Evolutionary conservation across 2,888 invertebrate genomes (phyloP).

Genomic region (Barypeithes pellucidus): DNA sequence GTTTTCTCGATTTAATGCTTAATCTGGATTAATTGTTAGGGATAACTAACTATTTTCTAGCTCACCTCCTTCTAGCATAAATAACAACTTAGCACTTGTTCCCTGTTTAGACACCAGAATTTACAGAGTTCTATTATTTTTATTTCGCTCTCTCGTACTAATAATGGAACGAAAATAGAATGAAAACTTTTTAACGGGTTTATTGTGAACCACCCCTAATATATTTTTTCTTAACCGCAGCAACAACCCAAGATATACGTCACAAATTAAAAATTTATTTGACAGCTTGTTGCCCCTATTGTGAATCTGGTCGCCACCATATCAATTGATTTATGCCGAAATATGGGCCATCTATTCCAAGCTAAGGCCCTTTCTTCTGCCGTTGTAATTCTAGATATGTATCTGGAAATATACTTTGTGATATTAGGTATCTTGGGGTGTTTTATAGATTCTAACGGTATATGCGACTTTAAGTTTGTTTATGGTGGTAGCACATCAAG

Average conservation of each 20-base stretch:
- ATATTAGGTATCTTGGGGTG: constrained; percentile 18
- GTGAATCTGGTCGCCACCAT: constrained; percentile 14
- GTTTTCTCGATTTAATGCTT: no score
- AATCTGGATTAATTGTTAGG: no score
- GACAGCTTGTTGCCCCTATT: constrained; percentile 18
- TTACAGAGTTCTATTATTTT: no score
- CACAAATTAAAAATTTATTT: constrained; percentile 32
- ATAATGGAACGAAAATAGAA: no score
- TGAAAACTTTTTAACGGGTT: background rate
- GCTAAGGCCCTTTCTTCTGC: constrained; percentile 1
- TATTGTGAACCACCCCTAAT: constrained; percentile 1
- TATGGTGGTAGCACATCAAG: background rate
- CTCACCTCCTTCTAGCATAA: no score
- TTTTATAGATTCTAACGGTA: constrained; percentile 23
- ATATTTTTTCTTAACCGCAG: background rate
- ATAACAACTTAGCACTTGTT: no score
- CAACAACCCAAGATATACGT: background rate
- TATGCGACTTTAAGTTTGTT: background rate
- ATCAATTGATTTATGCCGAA: constrained; percentile 23
- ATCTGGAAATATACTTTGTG: constrained; percentile 19
- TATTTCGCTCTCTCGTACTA: no score
- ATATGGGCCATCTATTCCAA: constrained; percentile 5
- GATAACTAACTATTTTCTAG: no score
- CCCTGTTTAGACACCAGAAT: no score
- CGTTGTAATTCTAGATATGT: constrained; percentile 3